Percentiles rank a stretch among this genome's conserved stretches.
phyloP scores from a whole-genome alignment of 2,888 invertebrate species.

The Drosophila rubida region DNA sequence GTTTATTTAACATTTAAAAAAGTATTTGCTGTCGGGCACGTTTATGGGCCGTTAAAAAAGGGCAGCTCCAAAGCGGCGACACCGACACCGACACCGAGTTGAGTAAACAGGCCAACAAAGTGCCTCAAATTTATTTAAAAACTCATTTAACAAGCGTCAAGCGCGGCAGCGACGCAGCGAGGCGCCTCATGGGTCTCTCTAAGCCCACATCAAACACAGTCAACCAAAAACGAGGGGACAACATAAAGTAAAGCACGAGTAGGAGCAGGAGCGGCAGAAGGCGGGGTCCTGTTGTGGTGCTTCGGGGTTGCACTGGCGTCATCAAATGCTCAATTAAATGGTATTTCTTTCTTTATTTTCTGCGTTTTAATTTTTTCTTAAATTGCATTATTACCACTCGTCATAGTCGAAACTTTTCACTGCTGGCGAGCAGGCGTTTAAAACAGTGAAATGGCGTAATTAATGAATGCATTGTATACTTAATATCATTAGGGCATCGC shows the following conservation, averaged over 20 bases:
- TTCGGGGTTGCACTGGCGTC: slow-evolving; percentile 19
- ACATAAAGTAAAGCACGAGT: neutral
- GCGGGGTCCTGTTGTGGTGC: neutral
- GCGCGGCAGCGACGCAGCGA: slow-evolving; percentile 26
- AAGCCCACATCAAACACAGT: slow-evolving; percentile 68
- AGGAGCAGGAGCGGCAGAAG: neutral
- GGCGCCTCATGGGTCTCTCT: slow-evolving; percentile 51
- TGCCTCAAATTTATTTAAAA: slow-evolving; percentile 77
- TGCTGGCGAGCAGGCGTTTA: neutral
- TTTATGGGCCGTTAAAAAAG: slow-evolving; percentile 78
- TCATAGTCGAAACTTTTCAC: slow-evolving; percentile 44
- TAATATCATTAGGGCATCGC: slow-evolving; percentile 43
- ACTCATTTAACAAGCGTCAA: slow-evolving; percentile 74
- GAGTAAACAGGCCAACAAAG: slow-evolving; percentile 68
- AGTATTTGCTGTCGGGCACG: slow-evolving; percentile 66
- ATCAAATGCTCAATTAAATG: slow-evolving; percentile 69
- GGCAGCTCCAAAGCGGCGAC: slow-evolving; percentile 46
- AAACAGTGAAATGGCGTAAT: slow-evolving; percentile 48
- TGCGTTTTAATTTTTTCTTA: slow-evolving; percentile 21
- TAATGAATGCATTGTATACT: slow-evolving; percentile 50
- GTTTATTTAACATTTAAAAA: slow-evolving; percentile 80
- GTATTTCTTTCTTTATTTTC: slow-evolving; percentile 14
- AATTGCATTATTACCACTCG: slow-evolving; percentile 56
- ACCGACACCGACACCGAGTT: neutral
- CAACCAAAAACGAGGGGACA: slow-evolving; percentile 18